Evolutionary conservation across 2,888 invertebrate genomes (phyloP), one percentile per base, ranked within the genome.

Genomic region (Rhamnusium bicolor): DNA sequence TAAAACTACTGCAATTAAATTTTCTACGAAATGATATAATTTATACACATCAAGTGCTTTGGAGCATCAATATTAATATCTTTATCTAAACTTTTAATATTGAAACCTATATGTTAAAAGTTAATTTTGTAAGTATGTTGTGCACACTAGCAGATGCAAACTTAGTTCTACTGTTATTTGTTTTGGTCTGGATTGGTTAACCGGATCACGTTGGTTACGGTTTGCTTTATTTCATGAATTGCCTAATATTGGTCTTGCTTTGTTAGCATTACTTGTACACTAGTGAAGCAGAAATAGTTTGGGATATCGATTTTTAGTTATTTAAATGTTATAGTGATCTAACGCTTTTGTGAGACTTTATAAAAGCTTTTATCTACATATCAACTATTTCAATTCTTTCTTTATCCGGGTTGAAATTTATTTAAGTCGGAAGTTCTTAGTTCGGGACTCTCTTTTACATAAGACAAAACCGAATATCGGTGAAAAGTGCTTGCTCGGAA

Each of bases 401-500:
- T 27, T 29, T 32, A 14, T 16, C 14, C 58, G 29, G 40, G 32
- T 58, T 32, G 32, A 58, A 58, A 58, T 58, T 58, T 58, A 73
- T 72, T 67, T 56, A 62, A 73, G 69, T 72, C 73, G 76, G 76
- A 76, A 76, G 73, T 72, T 76, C 72, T 69, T 73, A 75, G 62
- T 66, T 72, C 67, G 51, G 47, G 68, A 73, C 63, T 76, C 67
- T 63, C 73, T 73, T n/a, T 69, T 69, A 73, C 73, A 69, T 73
- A 73, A 73, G 69, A 76, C 76, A 76, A 76, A 73, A 71, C 72
- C 66, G 68, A 75, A 77, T 77, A 75, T 76, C 71, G 69, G 73
- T 74, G 72, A 69, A 77, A 60, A 70, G 71, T 71, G 69, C 65
- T 65, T 73, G 67, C 72, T 66, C 67, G 58, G 73, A 70, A 76